A percentile compares a stretch with the other conserved stretches of the same genome.
Evolutionary conservation across 2,113 vertebrate species (phyloP).

Genomic region (Thymallus thymallus): DNA sequence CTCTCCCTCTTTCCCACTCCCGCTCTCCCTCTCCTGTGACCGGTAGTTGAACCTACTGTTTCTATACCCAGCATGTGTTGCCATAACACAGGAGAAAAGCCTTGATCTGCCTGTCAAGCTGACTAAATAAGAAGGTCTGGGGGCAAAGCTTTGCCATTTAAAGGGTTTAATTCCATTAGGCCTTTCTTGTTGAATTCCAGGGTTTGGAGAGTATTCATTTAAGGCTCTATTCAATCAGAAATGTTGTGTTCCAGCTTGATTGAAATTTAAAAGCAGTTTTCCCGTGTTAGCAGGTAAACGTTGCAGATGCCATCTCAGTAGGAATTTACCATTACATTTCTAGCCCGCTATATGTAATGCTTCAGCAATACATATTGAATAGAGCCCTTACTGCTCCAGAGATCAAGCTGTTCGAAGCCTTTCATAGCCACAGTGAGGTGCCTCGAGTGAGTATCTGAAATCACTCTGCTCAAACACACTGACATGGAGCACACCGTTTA

Average conservation of each 20-base stretch:
- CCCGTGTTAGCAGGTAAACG: too few relatives aligned
- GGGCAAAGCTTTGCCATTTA: background rate
- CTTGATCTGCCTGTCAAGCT: background rate
- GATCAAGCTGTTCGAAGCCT: background rate
- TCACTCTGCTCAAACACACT: too few relatives aligned
- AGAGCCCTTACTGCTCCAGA: background rate
- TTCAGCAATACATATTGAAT: too few relatives aligned
- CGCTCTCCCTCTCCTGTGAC: background rate
- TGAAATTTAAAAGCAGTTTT: too few relatives aligned
- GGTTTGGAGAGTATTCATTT: background rate
- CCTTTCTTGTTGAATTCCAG: background rate
- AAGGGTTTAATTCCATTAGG: background rate
- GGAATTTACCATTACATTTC: too few relatives aligned
- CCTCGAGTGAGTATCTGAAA: too few relatives aligned
- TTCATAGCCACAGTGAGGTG: background rate
- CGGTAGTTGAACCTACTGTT: background rate
- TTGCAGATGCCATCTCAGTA: too few relatives aligned
- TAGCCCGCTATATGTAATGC: background rate
- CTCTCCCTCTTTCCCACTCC: background rate
- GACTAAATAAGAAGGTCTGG: conserved; percentile 1
- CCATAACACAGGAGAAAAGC: conserved; percentile 6
- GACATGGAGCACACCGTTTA: background rate
- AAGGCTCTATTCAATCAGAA: too few relatives aligned
- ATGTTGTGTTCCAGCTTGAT: too few relatives aligned
- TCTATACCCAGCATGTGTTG: conserved; percentile 4